A percentile compares a stretch with the other conserved stretches of the same genome.
phyloP scores from a whole-genome alignment of 2,888 invertebrate species.

The Cantharis nigra region DNA sequence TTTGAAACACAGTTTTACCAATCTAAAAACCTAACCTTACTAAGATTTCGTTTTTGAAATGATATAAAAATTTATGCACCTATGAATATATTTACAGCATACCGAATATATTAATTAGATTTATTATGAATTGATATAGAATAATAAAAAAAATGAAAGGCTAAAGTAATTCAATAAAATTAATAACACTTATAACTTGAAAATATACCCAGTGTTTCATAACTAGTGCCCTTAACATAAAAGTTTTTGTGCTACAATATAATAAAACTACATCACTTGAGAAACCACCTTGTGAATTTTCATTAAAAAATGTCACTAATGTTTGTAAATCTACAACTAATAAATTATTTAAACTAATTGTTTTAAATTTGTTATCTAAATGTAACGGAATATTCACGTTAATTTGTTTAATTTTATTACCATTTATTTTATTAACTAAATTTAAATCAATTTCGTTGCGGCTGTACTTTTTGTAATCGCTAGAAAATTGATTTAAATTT shows the following conservation, averaged over 20 bases:
- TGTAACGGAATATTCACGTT: not conserved
- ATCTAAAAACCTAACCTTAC: not conserved
- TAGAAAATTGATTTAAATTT: not conserved
- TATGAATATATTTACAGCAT: not conserved
- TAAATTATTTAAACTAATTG: not conserved
- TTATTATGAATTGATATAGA: not conserved
- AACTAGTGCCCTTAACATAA: conserved; percentile 6
- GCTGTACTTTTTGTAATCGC: not conserved
- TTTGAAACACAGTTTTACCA: not conserved
- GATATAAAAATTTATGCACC: not conserved
- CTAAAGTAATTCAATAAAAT: not conserved
- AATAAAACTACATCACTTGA: conserved; percentile 21
- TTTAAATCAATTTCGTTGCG: not conserved
- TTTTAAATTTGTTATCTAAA: not conserved
- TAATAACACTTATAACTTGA: conserved; percentile 7
- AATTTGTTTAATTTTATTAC: not conserved
- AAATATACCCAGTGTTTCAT: conserved; percentile 7
- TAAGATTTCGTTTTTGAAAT: not conserved
- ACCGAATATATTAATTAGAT: not conserved
- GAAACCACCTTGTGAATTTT: conserved; percentile 4
- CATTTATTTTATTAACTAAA: not conserved
- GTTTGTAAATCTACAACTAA: not conserved
- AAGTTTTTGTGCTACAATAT: conserved; percentile 3
- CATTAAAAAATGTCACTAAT: not conserved
- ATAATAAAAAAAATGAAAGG: not conserved